Conservation (phyloP, 2,888 invertebrate species). For the Drosophila stalkeri region DNA sequence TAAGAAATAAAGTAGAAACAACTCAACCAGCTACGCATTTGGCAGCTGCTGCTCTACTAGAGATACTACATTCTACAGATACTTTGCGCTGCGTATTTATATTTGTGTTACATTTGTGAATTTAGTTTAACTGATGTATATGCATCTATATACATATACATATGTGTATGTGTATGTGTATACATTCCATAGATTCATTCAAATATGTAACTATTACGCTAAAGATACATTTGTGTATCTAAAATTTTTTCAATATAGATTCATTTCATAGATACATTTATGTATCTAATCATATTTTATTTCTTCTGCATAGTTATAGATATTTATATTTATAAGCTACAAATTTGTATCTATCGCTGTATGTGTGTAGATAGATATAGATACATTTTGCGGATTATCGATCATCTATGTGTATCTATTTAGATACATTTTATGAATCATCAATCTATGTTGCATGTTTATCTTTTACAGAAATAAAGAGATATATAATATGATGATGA, state of each 20-base stretch:
- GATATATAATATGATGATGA: too few relatives aligned
- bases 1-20: slow-evolving; percentile 10
- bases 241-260: background rate
- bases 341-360: background rate
- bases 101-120: background rate
- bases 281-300: slow-evolving; percentile 6
- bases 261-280: background rate
- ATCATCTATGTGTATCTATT: too few relatives aligned
- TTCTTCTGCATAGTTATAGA: background rate
- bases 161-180: too few relatives aligned
- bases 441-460: too few relatives aligned
- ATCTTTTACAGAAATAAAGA: too few relatives aligned
- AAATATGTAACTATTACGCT: background rate
- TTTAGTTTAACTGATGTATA: background rate
- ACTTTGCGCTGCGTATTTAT: background rate
- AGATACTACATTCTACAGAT: background rate
- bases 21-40: slow-evolving; percentile 23
- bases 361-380: background rate
- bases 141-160: background rate
- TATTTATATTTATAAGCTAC: background rate
- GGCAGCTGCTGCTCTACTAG: background rate
- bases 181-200: background rate
- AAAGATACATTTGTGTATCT: background rate
- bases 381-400: background rate
- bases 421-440: background rate